Evolutionary conservation across 2,113 vertebrate genomes (phyloP).

Genomic region (Misgurnus anguillicaudatus): DNA sequence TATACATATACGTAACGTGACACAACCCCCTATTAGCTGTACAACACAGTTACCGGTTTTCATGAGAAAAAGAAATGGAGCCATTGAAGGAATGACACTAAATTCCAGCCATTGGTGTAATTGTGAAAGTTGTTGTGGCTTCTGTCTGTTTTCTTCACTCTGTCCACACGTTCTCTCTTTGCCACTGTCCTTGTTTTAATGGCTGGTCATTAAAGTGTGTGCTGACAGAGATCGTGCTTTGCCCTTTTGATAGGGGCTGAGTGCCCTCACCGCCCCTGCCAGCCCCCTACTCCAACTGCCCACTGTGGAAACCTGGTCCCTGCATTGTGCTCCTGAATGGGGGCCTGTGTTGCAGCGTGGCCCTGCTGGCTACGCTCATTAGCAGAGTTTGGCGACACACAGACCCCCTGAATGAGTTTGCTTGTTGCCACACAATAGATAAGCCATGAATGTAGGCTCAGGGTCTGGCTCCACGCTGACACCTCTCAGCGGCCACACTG

Average conservation of each 20-base stretch:
- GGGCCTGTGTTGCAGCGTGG: slow-evolving; percentile 60
- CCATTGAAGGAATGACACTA: neutral
- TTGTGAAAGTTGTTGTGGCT: slow-evolving; percentile 1
- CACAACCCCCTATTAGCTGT: too few species aligned
- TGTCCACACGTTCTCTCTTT: slow-evolving; percentile 27
- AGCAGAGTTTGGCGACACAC: slow-evolving; percentile 74
- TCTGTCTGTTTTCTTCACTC: slow-evolving; percentile 25
- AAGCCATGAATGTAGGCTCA: slow-evolving; percentile 56
- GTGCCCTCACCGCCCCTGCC: slow-evolving; percentile 41
- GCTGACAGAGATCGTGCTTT: slow-evolving; percentile 42
- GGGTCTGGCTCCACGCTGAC: slow-evolving; percentile 75
- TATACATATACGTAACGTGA: too few species aligned
- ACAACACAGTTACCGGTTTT: too few species aligned
- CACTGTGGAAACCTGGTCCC: slow-evolving; percentile 46
- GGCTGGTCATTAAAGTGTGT: slow-evolving; percentile 51
- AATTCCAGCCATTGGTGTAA: neutral
- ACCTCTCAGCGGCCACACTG: slow-evolving; percentile 65
- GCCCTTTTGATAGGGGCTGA: slow-evolving; percentile 48
- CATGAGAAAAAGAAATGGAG: too few species aligned
- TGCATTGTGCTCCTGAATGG: slow-evolving; percentile 59
- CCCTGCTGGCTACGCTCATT: slow-evolving; percentile 74
- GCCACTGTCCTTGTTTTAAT: slow-evolving; percentile 34
- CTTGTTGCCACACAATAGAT: slow-evolving; percentile 62
- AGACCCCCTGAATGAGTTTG: slow-evolving; percentile 57
- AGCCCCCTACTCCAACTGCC: slow-evolving; percentile 47